A percentile compares a stretch with the other conserved stretches of the same genome.
These are phyloP conservation scores for Volucella inflata DNA, from an alignment of 2,888 invertebrate species.

Conservation along the genomic window DNA sequence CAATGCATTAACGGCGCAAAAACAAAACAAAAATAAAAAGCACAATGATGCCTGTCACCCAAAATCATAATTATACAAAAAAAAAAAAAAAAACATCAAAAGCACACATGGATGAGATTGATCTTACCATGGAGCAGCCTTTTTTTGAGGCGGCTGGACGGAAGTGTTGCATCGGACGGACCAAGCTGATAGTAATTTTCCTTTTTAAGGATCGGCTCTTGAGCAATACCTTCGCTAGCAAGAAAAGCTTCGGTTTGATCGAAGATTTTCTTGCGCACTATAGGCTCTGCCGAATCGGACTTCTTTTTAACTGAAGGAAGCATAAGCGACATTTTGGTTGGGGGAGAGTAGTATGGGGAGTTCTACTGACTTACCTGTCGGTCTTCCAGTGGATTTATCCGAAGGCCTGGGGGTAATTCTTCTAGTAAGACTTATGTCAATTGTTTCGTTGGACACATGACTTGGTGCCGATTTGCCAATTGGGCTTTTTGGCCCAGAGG, in stretches of 20 bases:
- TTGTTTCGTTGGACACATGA: conserved; percentile 79
- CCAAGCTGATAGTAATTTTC: conserved; percentile 81
- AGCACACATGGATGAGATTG: conserved; percentile 57
- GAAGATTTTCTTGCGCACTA: conserved; percentile 79
- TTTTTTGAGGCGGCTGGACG: conserved; percentile 54
- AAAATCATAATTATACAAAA: neutral
- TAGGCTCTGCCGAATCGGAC: conserved; percentile 51
- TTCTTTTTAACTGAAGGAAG: conserved; percentile 61
- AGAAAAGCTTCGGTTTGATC: conserved; percentile 77
- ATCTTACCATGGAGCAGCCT: conserved; percentile 64
- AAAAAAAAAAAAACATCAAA: conserved; percentile 37
- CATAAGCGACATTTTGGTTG: conserved; percentile 57
- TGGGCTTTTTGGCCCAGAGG: conserved; percentile 79
- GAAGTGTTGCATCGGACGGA: conserved; percentile 79
- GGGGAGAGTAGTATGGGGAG: conserved; percentile 24
- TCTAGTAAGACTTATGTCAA: conserved; percentile 77
- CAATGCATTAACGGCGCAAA: conserved; percentile 35
- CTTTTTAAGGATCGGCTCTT: conserved; percentile 80
- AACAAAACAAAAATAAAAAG: conserved; percentile 27
- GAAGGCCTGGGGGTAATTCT: conserved; percentile 58
- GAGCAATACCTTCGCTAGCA: conserved; percentile 76
- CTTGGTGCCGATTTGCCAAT: conserved; percentile 78
- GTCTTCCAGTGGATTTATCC: conserved; percentile 72
- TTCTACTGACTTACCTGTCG: conserved; percentile 59
- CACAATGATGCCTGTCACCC: conserved; percentile 39